Evolutionary conservation across 2,113 vertebrate species (phyloP).

Genomic region (Vanacampus margaritifer): DNA sequence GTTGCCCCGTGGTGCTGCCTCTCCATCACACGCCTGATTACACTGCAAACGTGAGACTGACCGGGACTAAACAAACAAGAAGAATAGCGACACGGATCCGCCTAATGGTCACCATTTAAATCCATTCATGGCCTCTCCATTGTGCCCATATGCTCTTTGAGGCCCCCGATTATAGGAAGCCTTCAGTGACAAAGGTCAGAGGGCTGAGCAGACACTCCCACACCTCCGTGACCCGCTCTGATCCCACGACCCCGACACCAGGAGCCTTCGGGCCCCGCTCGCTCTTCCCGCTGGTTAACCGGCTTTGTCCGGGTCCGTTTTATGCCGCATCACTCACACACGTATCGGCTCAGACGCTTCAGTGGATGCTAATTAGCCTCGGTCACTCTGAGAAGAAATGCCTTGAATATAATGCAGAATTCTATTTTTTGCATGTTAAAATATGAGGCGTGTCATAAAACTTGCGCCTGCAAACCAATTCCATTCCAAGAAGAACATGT

Average conservation of each 20-base stretch:
- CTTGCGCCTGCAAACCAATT: background rate
- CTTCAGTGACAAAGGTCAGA: conserved; percentile 69
- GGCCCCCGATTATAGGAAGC: conserved; percentile 63
- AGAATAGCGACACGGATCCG: conserved; percentile 66
- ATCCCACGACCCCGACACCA: conserved; percentile 67
- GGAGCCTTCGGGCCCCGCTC: conserved; percentile 34
- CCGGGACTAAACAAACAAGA: conserved; percentile 66
- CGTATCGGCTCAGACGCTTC: conserved; percentile 6
- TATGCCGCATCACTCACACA: conserved; percentile 56
- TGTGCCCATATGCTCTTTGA: conserved; percentile 67
- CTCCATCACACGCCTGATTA: conserved; percentile 63
- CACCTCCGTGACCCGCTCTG: conserved; percentile 63
- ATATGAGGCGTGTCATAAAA: background rate
- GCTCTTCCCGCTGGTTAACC: conserved; percentile 49
- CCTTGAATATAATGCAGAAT: background rate
- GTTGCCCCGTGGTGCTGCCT: conserved; percentile 28
- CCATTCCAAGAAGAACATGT: background rate
- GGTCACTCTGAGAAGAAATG: background rate
- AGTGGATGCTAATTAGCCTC: conserved; percentile 4
- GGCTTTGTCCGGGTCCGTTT: conserved; percentile 57
- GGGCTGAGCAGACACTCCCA: conserved; percentile 68
- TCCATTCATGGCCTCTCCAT: conserved; percentile 65
- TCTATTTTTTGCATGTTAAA: too few species aligned
- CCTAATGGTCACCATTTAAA: conserved; percentile 67
- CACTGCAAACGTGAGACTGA: conserved; percentile 50